Conservation (phyloP, 2,113 vertebrate genomes). For the Neopipo cinnamomea region DNA sequence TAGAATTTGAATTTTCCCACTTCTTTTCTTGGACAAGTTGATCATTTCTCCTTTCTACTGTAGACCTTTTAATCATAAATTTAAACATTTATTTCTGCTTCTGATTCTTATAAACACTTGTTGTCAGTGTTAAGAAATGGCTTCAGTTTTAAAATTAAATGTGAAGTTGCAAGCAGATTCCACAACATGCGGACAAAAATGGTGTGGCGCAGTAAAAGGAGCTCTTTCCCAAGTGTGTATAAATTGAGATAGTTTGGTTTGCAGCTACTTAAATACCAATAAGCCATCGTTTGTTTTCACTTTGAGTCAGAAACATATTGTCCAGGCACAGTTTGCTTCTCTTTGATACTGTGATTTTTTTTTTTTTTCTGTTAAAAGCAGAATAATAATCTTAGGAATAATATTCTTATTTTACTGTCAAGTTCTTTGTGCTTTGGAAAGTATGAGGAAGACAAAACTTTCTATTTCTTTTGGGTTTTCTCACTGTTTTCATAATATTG, state of each 20-base stretch:
- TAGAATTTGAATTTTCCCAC: not conserved
- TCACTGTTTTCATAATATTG: not conserved
- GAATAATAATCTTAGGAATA: not conserved
- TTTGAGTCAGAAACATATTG: not conserved
- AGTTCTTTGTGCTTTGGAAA: not conserved
- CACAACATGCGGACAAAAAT: not conserved
- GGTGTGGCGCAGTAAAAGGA: not conserved
- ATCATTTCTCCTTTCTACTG: not conserved
- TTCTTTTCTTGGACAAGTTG: not conserved
- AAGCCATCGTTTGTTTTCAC: not conserved
- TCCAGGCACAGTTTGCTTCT: not conserved
- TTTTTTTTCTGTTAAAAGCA: not conserved
- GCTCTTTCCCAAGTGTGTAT: not conserved
- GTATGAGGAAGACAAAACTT: not conserved
- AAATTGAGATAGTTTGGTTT: constrained; percentile 18
- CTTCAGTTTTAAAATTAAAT: not conserved
- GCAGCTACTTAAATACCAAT: not conserved
- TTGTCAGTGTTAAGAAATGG: not conserved
- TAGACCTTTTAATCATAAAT: not conserved
- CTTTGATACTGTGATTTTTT: not conserved
- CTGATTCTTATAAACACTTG: not conserved
- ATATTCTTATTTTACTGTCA: not conserved
- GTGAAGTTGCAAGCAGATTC: not conserved
- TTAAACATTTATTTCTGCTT: not conserved
- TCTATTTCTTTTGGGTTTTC: not conserved